Evolutionary conservation across 2,797 vertebrate species (phyloP), one percentile per base, ranked within the genome.

Genomic region (Poeciliopsis paucimaculata): DNA sequence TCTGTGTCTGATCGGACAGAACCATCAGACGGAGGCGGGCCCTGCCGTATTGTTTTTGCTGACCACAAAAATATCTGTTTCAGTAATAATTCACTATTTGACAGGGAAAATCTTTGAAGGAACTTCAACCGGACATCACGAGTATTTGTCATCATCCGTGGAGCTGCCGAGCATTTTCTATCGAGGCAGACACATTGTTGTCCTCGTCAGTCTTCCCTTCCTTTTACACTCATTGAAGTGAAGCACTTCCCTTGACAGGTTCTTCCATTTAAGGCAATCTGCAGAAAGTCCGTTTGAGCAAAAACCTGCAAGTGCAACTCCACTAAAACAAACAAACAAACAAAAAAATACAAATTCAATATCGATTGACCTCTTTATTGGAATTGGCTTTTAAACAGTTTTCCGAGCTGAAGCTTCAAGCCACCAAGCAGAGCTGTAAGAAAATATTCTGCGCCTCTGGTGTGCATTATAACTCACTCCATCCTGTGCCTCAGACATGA

Each of bases 21-120:
- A 79, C 60, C 5, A 1, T 76, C 82, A 77, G 84, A 82, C 47
- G 0, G 80, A 82, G 78, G 79, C 57, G 26, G 73, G 53, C 18
- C 28, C 6, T 73, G 80, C 73, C 77, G 43, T 68, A 62, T 68
- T 84, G 82, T 62, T 84, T 83, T 86, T 78, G 64, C 20, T 26
- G 36, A 57, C 76, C 72, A 64, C 57, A 72, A 41, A 83, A 85
- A 78, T 28, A 68, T 87, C 81, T 79, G 28, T 47, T 82, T 43
- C 12, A 47, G 12, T 80, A 53, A 72, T 79, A 60, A 77, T 34
- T 28, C 12, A 31, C 9, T 55, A 31, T 43, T n/a, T 43, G 36
- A 68, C 13, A 18, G 68, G 34, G 34, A 20, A 36, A 39, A 23
- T 66, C 15, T 66, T 23, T 66, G 18, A 18, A 66, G 34, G 62